Percentiles rank a stretch among this genome's conserved stretches.
phyloP scores from a whole-genome alignment of 2,113 vertebrate genomes.

The Esox niger region DNA sequence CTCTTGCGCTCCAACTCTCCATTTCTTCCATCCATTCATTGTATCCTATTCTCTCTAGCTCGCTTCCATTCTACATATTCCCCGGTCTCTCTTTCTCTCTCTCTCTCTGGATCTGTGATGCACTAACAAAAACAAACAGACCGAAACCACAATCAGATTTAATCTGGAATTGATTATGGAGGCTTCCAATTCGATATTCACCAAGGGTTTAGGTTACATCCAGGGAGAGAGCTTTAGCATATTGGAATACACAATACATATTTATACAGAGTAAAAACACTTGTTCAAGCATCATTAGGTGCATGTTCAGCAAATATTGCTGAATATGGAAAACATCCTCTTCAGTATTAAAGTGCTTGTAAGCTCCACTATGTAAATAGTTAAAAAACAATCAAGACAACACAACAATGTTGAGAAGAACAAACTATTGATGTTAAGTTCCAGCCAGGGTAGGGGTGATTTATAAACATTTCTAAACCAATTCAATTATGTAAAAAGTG shows the following conservation, averaged over 20 bases:
- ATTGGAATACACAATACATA: not conserved
- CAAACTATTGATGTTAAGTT: not conserved
- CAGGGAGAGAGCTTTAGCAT: not conserved
- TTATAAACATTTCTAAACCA: conserved; percentile 6
- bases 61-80: not conserved
- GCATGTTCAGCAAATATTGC: not conserved
- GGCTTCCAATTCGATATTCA: conserved; percentile 2
- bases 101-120: not conserved
- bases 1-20: not conserved
- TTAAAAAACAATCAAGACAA: too few relatives aligned
- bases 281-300: conserved; percentile 2
- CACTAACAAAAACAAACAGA: conserved; percentile 1
- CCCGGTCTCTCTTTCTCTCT: not conserved
- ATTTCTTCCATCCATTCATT: not conserved
- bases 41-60: not conserved
- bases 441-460: not conserved
- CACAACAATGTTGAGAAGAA: not conserved
- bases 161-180: not conserved
- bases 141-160: not conserved
- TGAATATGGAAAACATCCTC: too few relatives aligned
- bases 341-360: too few relatives aligned
- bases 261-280: not conserved
- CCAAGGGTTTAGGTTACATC: not conserved
- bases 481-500: too few relatives aligned
- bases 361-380: too few relatives aligned